Conservation (phyloP, 2,113 vertebrate species). For the Alosa alosa region DNA sequence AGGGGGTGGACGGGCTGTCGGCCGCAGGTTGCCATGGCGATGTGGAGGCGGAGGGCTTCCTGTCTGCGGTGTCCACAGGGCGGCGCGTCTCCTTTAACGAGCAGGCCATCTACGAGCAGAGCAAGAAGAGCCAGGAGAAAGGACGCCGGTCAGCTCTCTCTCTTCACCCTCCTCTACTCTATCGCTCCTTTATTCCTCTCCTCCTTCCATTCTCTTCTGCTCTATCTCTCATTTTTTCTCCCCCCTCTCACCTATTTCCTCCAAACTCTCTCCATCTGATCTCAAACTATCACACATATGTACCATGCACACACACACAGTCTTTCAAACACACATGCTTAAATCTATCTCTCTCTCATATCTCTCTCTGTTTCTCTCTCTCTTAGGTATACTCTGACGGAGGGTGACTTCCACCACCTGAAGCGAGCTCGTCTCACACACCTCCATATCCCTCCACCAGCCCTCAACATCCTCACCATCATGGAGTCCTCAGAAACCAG, state of each 20-base stretch:
- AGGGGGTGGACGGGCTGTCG: constrained; percentile 82
- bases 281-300: no score
- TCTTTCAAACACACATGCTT: not conserved
- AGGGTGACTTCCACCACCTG: constrained; percentile 96
- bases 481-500: constrained; percentile 87
- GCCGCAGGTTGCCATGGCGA: constrained; percentile 75
- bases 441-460: constrained; percentile 76
- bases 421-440: constrained; percentile 94
- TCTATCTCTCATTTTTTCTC: not conserved
- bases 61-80: constrained; percentile 77
- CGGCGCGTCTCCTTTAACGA: constrained; percentile 96
- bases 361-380: not conserved
- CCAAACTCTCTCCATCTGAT: not conserved
- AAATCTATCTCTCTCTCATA: not conserved
- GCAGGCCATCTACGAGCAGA: constrained; percentile 85
- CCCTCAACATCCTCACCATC: constrained; percentile 92
- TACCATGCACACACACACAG: no score
- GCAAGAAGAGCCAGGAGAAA: constrained; percentile 85
- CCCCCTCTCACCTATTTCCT: no score
- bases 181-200: not conserved
- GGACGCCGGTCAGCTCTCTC: constrained; percentile 79
- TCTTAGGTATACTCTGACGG: constrained; percentile 90
- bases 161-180: not conserved
- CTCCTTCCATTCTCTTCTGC: not conserved
- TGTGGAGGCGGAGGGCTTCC: constrained; percentile 81